Conservation (phyloP, 2,113 vertebrate genomes). For the Haemorhous mexicanus region DNA sequence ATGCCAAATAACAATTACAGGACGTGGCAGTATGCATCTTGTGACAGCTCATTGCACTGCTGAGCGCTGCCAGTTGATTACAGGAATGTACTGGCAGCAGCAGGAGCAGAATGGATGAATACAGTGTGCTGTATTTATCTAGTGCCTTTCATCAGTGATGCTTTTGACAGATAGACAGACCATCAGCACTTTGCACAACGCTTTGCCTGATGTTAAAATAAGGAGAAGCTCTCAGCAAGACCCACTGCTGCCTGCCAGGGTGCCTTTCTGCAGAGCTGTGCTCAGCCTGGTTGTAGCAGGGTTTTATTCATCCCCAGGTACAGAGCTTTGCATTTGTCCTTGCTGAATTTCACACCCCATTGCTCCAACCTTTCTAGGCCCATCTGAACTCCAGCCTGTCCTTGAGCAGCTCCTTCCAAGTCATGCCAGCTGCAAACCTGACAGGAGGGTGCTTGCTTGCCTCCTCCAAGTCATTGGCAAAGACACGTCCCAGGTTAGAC, state of each 20-base stretch:
- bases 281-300: neutral
- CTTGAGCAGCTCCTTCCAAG: neutral
- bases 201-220: neutral
- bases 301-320: neutral
- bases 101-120: neutral
- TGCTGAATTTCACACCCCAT: neutral
- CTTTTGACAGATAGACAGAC: neutral
- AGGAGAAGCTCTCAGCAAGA: neutral
- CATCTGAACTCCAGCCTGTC: neutral
- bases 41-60: neutral
- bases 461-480: neutral
- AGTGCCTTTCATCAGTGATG: neutral
- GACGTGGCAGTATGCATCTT: neutral
- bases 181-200: neutral
- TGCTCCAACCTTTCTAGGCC: neutral
- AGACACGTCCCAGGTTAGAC: neutral
- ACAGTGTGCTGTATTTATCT: neutral
- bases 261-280: neutral
- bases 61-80: neutral
- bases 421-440: neutral
- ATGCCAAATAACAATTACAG: constrained; percentile 3
- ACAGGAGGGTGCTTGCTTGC: neutral
- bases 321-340: neutral
- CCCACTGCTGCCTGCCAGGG: neutral
- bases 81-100: neutral